A percentile compares a stretch with the other conserved stretches of the same genome.
These are phyloP conservation scores for Actenoides hombroni DNA, from an alignment of 2,113 vertebrate genomes.

Conservation along the genomic window DNA sequence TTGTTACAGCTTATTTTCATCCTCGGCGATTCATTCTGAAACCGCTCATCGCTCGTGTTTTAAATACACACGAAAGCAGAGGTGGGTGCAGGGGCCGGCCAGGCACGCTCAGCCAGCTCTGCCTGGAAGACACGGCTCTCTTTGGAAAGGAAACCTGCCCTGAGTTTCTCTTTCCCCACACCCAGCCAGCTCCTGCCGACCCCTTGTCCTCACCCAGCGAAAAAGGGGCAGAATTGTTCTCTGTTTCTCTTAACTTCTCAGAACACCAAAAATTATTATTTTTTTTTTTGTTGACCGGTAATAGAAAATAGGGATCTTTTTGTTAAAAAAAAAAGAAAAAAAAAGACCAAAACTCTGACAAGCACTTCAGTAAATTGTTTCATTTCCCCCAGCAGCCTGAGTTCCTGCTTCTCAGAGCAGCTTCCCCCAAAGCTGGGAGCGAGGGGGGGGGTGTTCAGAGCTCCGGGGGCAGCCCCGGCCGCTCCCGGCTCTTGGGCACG, in stretches of 20 bases:
- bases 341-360: neutral
- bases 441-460: neutral
- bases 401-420: neutral
- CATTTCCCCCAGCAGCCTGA: neutral
- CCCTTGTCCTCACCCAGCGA: neutral
- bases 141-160: constrained; percentile 4
- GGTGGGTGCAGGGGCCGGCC: neutral
- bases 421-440: neutral
- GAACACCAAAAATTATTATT: neutral
- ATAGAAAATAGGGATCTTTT: neutral
- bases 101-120: neutral
- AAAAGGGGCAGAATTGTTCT: neutral
- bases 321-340: neutral
- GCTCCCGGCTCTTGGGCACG: neutral
- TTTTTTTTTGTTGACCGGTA: fast-evolving
- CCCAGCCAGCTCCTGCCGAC: neutral
- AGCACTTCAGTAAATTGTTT: neutral
- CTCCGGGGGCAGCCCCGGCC: neutral
- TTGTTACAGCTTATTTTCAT: constrained; percentile 38
- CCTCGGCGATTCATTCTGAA: constrained; percentile 52
- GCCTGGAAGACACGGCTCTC: neutral
- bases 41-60: neutral
- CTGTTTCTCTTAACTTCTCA: neutral
- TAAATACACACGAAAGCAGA: neutral
- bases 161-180: neutral